Evolutionary conservation across 2,797 vertebrate species (phyloP).

Genomic region (Molossus alvarezi): DNA sequence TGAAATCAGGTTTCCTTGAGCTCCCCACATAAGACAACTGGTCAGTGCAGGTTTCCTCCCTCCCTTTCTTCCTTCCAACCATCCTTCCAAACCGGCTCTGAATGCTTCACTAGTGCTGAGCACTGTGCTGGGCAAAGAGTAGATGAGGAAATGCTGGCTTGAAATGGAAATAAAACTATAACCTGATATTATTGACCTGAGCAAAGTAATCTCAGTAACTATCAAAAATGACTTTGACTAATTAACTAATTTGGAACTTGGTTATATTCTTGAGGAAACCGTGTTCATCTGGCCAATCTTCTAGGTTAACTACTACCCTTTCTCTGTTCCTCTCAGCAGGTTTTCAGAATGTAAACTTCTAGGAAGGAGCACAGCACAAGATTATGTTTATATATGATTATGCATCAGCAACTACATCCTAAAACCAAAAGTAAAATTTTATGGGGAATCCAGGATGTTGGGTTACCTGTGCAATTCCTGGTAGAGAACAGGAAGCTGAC

Average conservation of each 20-base stretch:
- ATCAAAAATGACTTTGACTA: background rate
- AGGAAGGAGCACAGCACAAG: background rate
- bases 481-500: background rate
- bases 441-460: background rate
- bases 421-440: background rate
- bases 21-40: background rate
- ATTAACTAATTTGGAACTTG: background rate
- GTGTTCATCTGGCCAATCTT: background rate
- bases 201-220: background rate
- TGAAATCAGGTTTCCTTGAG: background rate
- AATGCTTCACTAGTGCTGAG: background rate
- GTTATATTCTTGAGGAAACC: background rate
- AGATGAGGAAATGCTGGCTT: background rate
- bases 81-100: background rate
- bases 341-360: background rate
- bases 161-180: constrained; percentile 31
- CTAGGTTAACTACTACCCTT: background rate
- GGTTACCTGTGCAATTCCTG: background rate
- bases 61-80: background rate
- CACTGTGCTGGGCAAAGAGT: background rate
- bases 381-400: background rate
- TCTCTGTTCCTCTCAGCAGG: background rate
- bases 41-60: background rate
- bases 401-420: background rate
- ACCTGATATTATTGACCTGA: background rate